Evolutionary conservation across 2,797 vertebrate genomes (phyloP).

Genomic region (Anableps anableps): DNA sequence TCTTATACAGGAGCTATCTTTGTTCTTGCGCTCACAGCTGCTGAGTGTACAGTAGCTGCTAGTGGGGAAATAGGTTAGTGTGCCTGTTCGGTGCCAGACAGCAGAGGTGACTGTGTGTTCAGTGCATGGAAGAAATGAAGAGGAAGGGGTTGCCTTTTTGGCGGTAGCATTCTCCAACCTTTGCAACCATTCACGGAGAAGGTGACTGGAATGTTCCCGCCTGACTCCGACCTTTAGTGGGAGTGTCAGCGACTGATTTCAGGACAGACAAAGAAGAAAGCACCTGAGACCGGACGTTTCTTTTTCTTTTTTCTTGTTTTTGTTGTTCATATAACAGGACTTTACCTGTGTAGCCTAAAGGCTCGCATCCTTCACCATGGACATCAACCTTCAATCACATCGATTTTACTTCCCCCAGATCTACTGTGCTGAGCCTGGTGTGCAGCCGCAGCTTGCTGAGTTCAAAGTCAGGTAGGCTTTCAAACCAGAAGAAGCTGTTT

Average conservation of each 20-base stretch:
- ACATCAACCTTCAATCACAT: conserved; percentile 83
- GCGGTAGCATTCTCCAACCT: conserved; percentile 44
- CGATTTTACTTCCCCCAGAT: conserved; percentile 83
- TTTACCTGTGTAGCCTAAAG: conserved; percentile 42
- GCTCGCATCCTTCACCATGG: conserved; percentile 70
- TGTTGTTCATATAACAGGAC: background rate
- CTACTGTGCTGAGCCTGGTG: conserved; percentile 78
- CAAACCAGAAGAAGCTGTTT: conserved; percentile 3
- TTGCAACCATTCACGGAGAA: conserved; percentile 33
- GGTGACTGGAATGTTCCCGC: conserved; percentile 52
- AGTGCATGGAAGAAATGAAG: conserved; percentile 39
- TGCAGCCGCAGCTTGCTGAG: conserved; percentile 75
- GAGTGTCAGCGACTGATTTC: conserved; percentile 34
- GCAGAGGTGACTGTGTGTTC: conserved; percentile 61
- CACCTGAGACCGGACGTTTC: conserved; percentile 6
- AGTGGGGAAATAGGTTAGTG: conserved; percentile 79
- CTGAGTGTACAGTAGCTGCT: conserved; percentile 55
- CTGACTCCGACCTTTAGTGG: conserved; percentile 55
- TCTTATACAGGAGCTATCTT: conserved; percentile 67
- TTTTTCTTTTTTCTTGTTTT: background rate
- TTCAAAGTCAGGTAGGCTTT: conserved; percentile 82
- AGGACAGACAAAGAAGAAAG: conserved; percentile 42
- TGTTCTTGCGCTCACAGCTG: conserved; percentile 64
- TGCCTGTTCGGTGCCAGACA: conserved; percentile 62
- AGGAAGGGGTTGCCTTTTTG: conserved; percentile 66